Base-by-base conservation (phyloP, 2,888 invertebrate species). In the Drosophila vallismaia region DNA sequence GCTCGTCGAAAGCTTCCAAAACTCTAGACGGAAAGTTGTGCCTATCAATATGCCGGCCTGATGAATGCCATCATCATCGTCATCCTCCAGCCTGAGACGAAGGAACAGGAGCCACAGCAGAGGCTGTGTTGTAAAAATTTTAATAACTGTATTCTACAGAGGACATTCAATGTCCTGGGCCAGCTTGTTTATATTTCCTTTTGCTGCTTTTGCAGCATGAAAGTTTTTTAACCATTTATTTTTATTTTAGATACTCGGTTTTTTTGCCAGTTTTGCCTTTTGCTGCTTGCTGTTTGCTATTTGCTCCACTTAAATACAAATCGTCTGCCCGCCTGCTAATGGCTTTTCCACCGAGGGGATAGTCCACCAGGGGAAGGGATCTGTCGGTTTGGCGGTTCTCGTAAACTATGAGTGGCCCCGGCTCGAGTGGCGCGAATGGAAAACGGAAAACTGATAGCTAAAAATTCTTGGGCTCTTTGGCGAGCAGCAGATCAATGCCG, bases 21-120 rank as follows among this genome's bases (percentile, higher is more conserved):
- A 8, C 10, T 44, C 10, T 12, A 44, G 44, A 19, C 45, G 14
- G 50, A 76, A 79, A 72, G 53, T 83, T 74, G 40, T 49, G 63
- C 75, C 66, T 80, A 82, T 83, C 86, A 83, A 86, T 83, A 76
- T 60, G 55, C 64, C 50, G 31, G 57, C 49, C 52, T 12, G 49
- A 46, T 50, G 56, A 66, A 59, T 56, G 66, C 52, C 54, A 69
- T 69, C 69, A 69, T 68, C 62, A 51, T 75, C 82, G 63, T 58
- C 73, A 31, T 42, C 46, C 10, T 14, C 55, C 52, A 31, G 54
- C 36, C 36, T 0, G 36, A n/a, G n/a, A 36, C 19, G 19, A 19
- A 10, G 33, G 54, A 48, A 56, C 51, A 52, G 45, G 62, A 54
- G 57, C 55, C 19, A 38, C 57, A 45, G 19, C 40, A 42, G 40